Evolutionary conservation across 2,113 vertebrate species (phyloP).

Genomic region (Tretioscincus oriximinensis): DNA sequence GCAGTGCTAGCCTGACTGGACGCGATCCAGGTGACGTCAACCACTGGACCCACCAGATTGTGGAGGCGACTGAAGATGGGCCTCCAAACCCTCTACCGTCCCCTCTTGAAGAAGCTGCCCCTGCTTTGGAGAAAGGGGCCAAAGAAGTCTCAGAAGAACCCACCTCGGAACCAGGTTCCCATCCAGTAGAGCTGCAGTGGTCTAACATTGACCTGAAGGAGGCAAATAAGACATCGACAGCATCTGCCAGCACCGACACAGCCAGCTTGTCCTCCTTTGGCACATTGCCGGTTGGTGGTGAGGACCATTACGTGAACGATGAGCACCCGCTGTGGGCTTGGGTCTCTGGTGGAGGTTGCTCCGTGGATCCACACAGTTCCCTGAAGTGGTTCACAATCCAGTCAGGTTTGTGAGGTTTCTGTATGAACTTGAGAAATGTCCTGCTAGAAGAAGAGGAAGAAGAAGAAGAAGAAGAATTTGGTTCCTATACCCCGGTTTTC

Average conservation of each 20-base stretch:
- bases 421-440: background rate
- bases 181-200: constrained; percentile 80
- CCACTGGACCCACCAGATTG: constrained; percentile 11
- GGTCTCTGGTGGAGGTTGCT: constrained; percentile 89
- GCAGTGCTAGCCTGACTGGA: background rate
- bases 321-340: constrained; percentile 90
- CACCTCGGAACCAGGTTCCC: constrained; percentile 49
- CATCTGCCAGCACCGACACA: constrained; percentile 67
- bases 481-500: too few relatives aligned
- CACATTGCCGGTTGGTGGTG: constrained; percentile 75
- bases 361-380: constrained; percentile 78
- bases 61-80: constrained; percentile 42
- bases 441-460: too few relatives aligned
- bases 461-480: too few relatives aligned
- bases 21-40: constrained; percentile 4
- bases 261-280: constrained; percentile 82
- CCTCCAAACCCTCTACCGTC: constrained; percentile 27
- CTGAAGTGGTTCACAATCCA: constrained; percentile 85
- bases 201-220: constrained; percentile 93
- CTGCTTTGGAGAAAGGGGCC: background rate
- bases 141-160: constrained; percentile 28
- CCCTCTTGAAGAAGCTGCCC: constrained; percentile 33
- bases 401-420: constrained; percentile 70
- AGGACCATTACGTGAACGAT: constrained; percentile 78
- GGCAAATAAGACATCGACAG: constrained; percentile 66